Evolutionary conservation across 2,113 vertebrate genomes (phyloP), one percentile per base, ranked within the genome.

Genomic region (Terrapene triunguis): DNA sequence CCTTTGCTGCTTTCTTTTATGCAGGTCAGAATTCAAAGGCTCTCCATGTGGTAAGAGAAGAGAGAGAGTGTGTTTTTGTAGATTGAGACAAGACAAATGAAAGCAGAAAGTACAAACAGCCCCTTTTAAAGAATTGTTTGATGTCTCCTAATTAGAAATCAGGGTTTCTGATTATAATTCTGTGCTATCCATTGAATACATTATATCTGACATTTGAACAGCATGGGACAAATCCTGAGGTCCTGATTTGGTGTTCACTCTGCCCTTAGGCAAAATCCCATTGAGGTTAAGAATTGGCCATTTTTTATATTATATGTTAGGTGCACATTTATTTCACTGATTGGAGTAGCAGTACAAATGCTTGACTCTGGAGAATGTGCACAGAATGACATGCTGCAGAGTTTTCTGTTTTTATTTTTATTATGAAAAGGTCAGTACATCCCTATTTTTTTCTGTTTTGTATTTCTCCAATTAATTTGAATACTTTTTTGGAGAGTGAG

Each of bases 401-500:
- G 3, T 8, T 44, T 72, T 84, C 94, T 93, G 47, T 72, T 78
- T 93, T 50, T 90, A 85, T 93, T 95, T 97, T 95, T 95, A 55
- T 84, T 82, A 16, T 69, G 65, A 95, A 6, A 47, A 90, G 38
- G 72, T 83, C 32, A 69, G 47, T 81, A 50, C 22, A 62, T 92
- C 83, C 22, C 14, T 79, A 87, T 93, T 94, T 95, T 69, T 69
- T 69, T 95, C 88, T 80, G 35, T 90, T 90, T 92, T 90, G 93
- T 69, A 85, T 89, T 19, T 85, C 65, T 38, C 5, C 19, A 7
- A 16, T 87, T 89, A 90, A 92, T 95, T 84, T 82, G 55, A 95
- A 92, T 89, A 89, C 21, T 57, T 91, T 78, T 87, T 89, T 91
- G 74, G 74, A 94, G 0, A 0, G 38, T 79, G 32, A 88, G 8